phyloP scores from a whole-genome alignment of 2,888 invertebrate species.

The Caenorhabditis sulstoni region DNA sequence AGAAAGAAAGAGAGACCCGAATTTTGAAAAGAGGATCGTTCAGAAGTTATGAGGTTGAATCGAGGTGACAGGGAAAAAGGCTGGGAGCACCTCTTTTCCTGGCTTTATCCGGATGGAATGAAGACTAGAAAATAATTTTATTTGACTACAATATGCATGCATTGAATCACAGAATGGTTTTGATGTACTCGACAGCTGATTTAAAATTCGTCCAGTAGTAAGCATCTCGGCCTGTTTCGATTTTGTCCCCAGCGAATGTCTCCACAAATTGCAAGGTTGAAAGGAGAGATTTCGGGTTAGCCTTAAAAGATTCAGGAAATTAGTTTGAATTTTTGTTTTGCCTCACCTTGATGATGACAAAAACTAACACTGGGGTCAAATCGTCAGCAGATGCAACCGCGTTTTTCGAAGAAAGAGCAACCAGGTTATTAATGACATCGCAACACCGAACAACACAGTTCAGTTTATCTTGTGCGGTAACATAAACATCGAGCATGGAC shows the following conservation, averaged over 20 bases:
- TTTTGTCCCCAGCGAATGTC: conserved; percentile 88
- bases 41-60: too few relatives aligned
- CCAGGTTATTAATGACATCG: conserved; percentile 92
- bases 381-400: conserved; percentile 89
- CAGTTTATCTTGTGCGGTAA: conserved; percentile 81
- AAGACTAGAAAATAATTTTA: too few relatives aligned
- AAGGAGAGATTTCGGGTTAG: conserved; percentile 93
- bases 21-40: too few relatives aligned
- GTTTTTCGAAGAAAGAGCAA: conserved; percentile 86
- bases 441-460: conserved; percentile 84
- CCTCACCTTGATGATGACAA: conserved; percentile 87
- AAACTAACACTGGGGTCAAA: conserved; percentile 95
- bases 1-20: too few relatives aligned
- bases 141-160: too few relatives aligned
- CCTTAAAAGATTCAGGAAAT: conserved; percentile 82
- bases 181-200: conserved; percentile 96
- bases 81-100: too few relatives aligned
- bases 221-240: conserved; percentile 87
- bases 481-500: conserved; percentile 90
- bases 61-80: too few relatives aligned
- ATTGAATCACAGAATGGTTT: conserved; percentile 82
- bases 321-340: too few relatives aligned
- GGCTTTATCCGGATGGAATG: too few relatives aligned
- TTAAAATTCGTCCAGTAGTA: conserved; percentile 99
- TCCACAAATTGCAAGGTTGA: conserved; percentile 97